These are phyloP conservation scores for Thunnus maccoyii DNA, from an alignment of 2,113 vertebrate genomes.

Conservation along the genomic window DNA sequence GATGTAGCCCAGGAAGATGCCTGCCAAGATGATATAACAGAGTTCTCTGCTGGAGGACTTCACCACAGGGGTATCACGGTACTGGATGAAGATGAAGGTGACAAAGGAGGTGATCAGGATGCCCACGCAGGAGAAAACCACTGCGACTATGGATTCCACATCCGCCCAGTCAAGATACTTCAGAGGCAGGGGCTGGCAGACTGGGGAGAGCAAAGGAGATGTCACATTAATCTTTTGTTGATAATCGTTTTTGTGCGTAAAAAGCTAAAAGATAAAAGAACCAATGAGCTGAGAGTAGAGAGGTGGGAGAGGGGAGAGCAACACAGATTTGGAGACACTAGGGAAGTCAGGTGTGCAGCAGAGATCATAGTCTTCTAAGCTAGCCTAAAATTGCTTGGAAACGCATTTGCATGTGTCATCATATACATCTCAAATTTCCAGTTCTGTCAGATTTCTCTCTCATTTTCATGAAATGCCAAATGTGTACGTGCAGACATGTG, in stretches of 20 bases:
- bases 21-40: conserved; percentile 97
- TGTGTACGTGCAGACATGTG: conserved; percentile 1
- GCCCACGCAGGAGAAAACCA: conserved; percentile 96
- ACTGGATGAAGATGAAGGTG: conserved; percentile 97
- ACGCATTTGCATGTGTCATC: conserved; percentile 48
- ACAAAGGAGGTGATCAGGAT: conserved; percentile 98
- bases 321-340: conserved; percentile 20
- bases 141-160: conserved; percentile 96
- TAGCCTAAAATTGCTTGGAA: conserved; percentile 26
- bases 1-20: conserved; percentile 97
- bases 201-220: conserved; percentile 81
- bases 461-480: conserved; percentile 12
- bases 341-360: conserved; percentile 14
- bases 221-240: not conserved
- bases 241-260: not conserved
- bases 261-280: conserved; percentile 1
- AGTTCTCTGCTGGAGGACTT: conserved; percentile 98
- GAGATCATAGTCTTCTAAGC: conserved; percentile 24
- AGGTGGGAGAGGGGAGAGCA: not conserved
- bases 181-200: conserved; percentile 91
- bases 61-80: conserved; percentile 98
- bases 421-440: conserved; percentile 39
- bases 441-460: conserved; percentile 42
- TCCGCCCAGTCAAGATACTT: conserved; percentile 96
- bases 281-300: not conserved